A percentile compares a stretch with the other conserved stretches of the same genome.
Conservation (phyloP, 2,888 invertebrate genomes). For the Eupeodes latifasciatus region DNA sequence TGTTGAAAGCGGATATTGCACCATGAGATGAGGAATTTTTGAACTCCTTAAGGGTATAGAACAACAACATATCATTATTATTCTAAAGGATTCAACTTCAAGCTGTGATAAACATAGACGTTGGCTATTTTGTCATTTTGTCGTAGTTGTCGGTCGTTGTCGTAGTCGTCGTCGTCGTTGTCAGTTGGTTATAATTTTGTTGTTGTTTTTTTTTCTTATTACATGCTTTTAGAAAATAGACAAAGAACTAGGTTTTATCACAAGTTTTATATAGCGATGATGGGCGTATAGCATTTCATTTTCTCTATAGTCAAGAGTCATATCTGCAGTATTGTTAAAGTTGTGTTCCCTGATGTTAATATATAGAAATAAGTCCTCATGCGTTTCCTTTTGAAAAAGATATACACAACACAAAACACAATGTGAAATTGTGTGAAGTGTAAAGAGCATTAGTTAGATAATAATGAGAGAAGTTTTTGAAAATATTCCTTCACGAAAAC, state of each 20-base stretch:
- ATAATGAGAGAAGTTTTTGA: neutral
- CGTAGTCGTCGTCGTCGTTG: neutral
- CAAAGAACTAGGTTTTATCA: constrained; percentile 31
- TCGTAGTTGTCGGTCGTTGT: constrained; percentile 12
- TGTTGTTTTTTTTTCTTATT: constrained; percentile 32
- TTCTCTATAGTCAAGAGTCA: neutral
- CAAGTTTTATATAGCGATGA: too few relatives aligned
- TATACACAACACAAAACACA: neutral
- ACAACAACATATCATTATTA: constrained; percentile 68
- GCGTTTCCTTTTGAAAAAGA: neutral
- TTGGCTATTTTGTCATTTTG: constrained; percentile 56
- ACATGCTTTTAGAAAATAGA: constrained; percentile 53
- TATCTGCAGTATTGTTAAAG: constrained; percentile 11
- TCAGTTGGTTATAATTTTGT: too few relatives aligned
- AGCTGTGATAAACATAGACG: constrained; percentile 66
- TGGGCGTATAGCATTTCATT: constrained; percentile 1
- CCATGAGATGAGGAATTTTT: constrained; percentile 54
- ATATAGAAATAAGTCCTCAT: neutral
- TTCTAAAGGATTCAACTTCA: constrained; percentile 68
- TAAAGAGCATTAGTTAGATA: neutral
- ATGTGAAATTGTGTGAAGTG: neutral
- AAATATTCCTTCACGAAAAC: neutral
- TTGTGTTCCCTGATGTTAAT: neutral
- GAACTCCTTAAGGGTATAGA: constrained; percentile 69
- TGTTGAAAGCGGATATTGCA: constrained; percentile 73